These are phyloP conservation scores for Elephas maximus DNA, from an alignment of 2,113 vertebrate genomes.

Conservation along the genomic window DNA sequence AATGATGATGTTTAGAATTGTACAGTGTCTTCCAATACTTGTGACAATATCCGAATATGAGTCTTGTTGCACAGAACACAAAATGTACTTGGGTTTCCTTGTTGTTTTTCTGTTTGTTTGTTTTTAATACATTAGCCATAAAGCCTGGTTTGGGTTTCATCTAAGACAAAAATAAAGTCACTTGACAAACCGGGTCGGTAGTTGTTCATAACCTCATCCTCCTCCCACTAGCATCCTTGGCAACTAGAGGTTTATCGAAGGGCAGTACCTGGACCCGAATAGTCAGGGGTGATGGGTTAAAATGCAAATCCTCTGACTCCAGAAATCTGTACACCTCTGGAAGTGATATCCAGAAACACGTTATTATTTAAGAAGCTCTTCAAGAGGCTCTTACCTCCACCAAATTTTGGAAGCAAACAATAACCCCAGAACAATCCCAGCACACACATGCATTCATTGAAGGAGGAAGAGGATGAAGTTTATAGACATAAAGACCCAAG, in stretches of 20 bases:
- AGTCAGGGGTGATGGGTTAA: neutral
- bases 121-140: constrained; percentile 14
- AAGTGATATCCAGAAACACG: neutral
- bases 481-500: neutral
- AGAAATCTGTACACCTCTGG: constrained; percentile 24
- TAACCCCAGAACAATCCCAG: neutral
- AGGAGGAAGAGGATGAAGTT: neutral
- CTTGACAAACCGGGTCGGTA: neutral
- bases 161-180: constrained; percentile 28
- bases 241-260: neutral
- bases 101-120: neutral
- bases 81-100: neutral
- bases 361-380: constrained; percentile 18
- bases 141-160: neutral
- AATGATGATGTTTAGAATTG: neutral
- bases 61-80: constrained; percentile 19
- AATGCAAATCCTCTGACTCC: constrained; percentile 16
- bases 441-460: neutral
- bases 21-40: neutral
- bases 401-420: constrained; percentile 24
- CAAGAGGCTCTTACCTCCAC: neutral
- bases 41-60: neutral
- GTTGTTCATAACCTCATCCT: neutral
- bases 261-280: neutral
- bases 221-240: neutral